Percentiles rank a stretch among this genome's conserved stretches.
These are phyloP conservation scores for Rhopalosiphum maidis DNA, from an alignment of 1,140 invertebrate genomes.

Conservation along the genomic window DNA sequence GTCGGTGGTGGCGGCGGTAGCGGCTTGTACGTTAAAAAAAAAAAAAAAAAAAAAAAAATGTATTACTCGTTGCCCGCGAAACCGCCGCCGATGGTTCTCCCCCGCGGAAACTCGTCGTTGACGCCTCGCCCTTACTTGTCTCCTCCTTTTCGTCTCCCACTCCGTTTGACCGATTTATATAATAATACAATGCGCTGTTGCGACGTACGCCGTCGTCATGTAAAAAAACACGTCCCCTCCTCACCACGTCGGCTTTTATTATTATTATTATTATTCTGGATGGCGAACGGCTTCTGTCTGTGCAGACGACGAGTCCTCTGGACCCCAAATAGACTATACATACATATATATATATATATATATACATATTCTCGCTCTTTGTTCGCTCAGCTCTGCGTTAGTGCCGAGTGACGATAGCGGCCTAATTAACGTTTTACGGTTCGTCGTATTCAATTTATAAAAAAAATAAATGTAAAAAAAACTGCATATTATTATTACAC, in stretches of 20 bases:
- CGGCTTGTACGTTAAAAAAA: neutral
- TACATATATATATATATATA: neutral
- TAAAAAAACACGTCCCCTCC: neutral
- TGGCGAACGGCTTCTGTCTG: slow-evolving; percentile 34
- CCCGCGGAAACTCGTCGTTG: slow-evolving; percentile 4
- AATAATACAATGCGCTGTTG: neutral
- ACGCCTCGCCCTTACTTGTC: neutral
- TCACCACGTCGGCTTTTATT: neutral
- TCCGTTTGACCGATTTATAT: slow-evolving; percentile 37
- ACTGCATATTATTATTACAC: neutral
- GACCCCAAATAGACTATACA: slow-evolving; percentile 22
- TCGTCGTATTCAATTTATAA: neutral
- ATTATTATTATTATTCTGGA: slow-evolving; percentile 31
- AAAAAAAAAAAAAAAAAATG: no score
- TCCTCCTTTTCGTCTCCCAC: slow-evolving; percentile 20
- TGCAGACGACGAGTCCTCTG: slow-evolving; percentile 11
- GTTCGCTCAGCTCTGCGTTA: neutral
- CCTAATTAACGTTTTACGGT: slow-evolving; percentile 43
- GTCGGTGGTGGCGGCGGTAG: neutral
- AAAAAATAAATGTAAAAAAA: neutral
- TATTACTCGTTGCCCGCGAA: slow-evolving; percentile 40
- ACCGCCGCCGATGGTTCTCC: slow-evolving; percentile 39
- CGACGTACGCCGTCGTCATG: slow-evolving; percentile 18
- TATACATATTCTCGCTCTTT: slow-evolving; percentile 18
- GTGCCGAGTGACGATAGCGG: slow-evolving; percentile 21